phyloP scores from a whole-genome alignment of 2,888 invertebrate genomes.

The Venustoraphidia nigricollis region DNA sequence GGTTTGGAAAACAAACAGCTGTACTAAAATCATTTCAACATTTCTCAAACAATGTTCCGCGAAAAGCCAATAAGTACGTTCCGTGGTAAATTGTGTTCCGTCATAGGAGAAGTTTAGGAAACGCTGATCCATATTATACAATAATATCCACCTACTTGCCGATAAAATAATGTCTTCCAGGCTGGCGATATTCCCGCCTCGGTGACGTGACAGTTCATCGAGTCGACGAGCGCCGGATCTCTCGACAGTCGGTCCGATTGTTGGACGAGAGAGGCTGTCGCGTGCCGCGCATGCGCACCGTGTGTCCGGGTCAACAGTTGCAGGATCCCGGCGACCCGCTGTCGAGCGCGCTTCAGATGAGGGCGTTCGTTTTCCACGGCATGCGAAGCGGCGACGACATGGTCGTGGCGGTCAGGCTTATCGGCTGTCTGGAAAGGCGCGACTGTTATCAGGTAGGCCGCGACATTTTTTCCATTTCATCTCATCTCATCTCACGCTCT shows the following conservation, averaged over 20 bases:
- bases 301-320: constrained; percentile 29
- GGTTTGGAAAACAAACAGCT: too few relatives aligned
- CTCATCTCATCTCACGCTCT: too few relatives aligned
- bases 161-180: constrained; percentile 15
- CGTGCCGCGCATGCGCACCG: constrained; percentile 27
- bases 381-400: constrained; percentile 40
- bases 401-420: constrained; percentile 34
- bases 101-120: too few relatives aligned
- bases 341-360: constrained; percentile 28
- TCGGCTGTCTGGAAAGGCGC: constrained; percentile 34
- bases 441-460: constrained; percentile 33
- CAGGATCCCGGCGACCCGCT: constrained; percentile 25
- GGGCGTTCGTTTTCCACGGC: constrained; percentile 42
- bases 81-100: too few relatives aligned
- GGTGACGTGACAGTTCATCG: constrained; percentile 32
- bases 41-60: too few relatives aligned
- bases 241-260: constrained; percentile 25
- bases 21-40: too few relatives aligned
- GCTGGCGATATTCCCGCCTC: constrained; percentile 37
- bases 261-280: constrained; percentile 32
- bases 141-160: too few relatives aligned
- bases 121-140: too few relatives aligned
- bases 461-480: constrained; percentile 12
- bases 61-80: too few relatives aligned
- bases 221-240: constrained; percentile 18